phyloP scores from a whole-genome alignment of 2,888 invertebrate species.

The Cremastobaeus sp. region DNA sequence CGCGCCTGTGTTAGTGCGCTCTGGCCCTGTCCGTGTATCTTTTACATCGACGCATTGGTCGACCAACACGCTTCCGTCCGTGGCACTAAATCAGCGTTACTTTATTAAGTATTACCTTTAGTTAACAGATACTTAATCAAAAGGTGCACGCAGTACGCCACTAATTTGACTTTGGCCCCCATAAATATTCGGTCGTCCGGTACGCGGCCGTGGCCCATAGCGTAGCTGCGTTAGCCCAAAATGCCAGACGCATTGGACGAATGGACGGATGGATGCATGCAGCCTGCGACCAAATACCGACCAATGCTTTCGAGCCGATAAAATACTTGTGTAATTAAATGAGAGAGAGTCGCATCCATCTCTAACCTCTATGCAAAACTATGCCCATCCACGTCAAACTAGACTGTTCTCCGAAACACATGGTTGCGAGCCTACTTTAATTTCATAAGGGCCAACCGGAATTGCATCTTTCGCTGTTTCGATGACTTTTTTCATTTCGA shows the following conservation, averaged over 20 bases:
- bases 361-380: constrained; percentile 61
- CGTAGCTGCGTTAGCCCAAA: constrained; percentile 64
- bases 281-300: constrained; percentile 67
- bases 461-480: constrained; percentile 12
- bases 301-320: constrained; percentile 75
- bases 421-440: constrained; percentile 31
- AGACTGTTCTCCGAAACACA: constrained; percentile 43
- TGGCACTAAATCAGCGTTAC: constrained; percentile 77
- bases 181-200: constrained; percentile 76
- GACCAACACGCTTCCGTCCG: constrained; percentile 57
- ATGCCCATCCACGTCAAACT: constrained; percentile 54
- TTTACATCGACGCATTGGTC: constrained; percentile 58
- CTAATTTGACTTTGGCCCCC: constrained; percentile 79
- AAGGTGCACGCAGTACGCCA: constrained; percentile 78
- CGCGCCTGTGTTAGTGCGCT: constrained; percentile 39
- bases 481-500: too few species aligned
- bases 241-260: constrained; percentile 69
- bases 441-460: constrained; percentile 47
- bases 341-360: constrained; percentile 73
- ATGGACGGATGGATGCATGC: constrained; percentile 60
- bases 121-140: constrained; percentile 79
- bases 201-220: constrained; percentile 63
- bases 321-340: constrained; percentile 78
- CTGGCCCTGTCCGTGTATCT: constrained; percentile 50
- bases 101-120: constrained; percentile 79